Base-by-base conservation (phyloP, 1,140 invertebrate species). In the Hyles vespertilio region DNA sequence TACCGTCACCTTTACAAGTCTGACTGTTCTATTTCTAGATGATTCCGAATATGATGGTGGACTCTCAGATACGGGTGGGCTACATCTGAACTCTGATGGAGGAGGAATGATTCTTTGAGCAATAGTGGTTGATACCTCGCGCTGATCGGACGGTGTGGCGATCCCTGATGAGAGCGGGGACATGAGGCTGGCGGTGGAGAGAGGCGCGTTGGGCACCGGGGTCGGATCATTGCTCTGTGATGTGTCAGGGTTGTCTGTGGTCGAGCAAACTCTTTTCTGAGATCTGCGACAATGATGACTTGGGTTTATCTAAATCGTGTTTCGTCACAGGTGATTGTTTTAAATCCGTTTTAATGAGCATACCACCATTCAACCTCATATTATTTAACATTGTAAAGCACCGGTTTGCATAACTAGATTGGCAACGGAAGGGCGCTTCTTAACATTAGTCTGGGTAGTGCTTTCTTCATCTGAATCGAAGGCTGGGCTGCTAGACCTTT, bases 381-480 rank as follows among this genome's bases (percentile, higher is more conserved):
- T 92, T 93, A 12, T 91, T 91, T 2, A 91, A 87, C 32, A 94
- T 61, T 89, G 87, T 50, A 91, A 64, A 33, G 91, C 91, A 59
- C 91, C 92, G 3, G 91, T 91, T 69, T 93, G 91, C 51, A 92
- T 91, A 0, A 94, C 91, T 52, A 94, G 83, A 9, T 92, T 93
- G 1, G 92, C 92, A 5, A 94, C 82, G 0, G 92, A 92, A 3
- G 91, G 92, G 51, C 91, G 89, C 68, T 91, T 91, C 71, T 92
- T 92, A 9, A 87, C 80, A 53, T 90, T 79, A 8, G 75, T 84
- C 44, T 86, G 73, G 52, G 87, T 77, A 64, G 91, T 85, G 62
- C 94, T 96, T 62, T 96, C 95, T 50, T 98, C 97, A 84, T 99
- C 98, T 0, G 97, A 98, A 65, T 98, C 97, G 84, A 98, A 98